A percentile compares a stretch with the other conserved stretches of the same genome.
Evolutionary conservation across 2,888 invertebrate species (phyloP).

Genomic region (Troides oblongomaculatus): DNA sequence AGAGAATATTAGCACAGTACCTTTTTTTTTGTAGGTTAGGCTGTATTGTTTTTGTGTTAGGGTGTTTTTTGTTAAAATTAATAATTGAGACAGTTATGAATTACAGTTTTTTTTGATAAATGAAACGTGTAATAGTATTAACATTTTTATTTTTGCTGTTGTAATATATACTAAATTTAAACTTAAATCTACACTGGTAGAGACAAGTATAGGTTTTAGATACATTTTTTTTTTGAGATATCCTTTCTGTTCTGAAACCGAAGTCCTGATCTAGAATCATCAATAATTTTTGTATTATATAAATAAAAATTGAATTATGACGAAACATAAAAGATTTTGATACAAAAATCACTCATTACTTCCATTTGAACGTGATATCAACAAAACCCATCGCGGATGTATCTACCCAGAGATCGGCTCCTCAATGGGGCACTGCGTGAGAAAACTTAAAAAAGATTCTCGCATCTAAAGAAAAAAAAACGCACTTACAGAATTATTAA

Average conservation of each 20-base stretch:
- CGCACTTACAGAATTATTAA: conserved; percentile 70
- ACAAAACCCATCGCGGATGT: conserved; percentile 66
- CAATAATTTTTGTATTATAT: background rate
- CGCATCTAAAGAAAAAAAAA: conserved; percentile 61
- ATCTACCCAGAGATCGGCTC: conserved; percentile 77
- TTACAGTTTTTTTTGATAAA: conserved; percentile 15
- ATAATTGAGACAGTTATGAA: conserved; percentile 28
- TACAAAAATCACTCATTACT: conserved; percentile 47
- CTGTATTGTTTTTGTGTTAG: conserved; percentile 39
- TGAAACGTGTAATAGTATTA: conserved; percentile 1
- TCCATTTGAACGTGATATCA: conserved; percentile 59
- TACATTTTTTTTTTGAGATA: too few species aligned
- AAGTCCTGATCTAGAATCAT: background rate
- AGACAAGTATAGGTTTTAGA: too few species aligned
- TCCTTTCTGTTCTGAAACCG: background rate
- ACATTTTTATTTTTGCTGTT: background rate
- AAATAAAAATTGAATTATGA: background rate
- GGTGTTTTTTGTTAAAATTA: conserved; percentile 34
- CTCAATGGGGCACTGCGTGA: conserved; percentile 73
- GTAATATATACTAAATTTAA: background rate
- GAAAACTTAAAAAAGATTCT: conserved; percentile 75
- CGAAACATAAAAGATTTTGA: background rate
- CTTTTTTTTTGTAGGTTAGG: conserved; percentile 43
- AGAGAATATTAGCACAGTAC: conserved; percentile 58
- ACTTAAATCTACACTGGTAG: too few species aligned